phyloP scores from a whole-genome alignment of 2,888 invertebrate genomes.

The Netelia virgata region DNA sequence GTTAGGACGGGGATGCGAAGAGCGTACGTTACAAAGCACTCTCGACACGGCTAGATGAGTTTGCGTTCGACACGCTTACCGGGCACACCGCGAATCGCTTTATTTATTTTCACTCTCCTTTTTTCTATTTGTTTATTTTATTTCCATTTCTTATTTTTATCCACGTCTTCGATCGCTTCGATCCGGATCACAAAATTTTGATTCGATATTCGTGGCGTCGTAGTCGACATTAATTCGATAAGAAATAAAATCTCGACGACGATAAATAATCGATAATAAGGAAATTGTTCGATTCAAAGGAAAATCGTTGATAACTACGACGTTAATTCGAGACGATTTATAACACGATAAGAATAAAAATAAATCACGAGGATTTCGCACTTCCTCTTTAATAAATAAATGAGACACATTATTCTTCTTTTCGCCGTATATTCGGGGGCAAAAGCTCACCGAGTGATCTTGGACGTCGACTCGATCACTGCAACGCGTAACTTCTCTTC shows the following conservation, averaged over 20 bases:
- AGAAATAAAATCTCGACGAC: no score
- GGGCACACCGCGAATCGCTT: slow-evolving; percentile 47
- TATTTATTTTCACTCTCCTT: slow-evolving; percentile 19
- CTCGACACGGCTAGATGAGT: slow-evolving; percentile 55
- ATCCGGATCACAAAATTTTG: neutral
- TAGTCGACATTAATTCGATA: no score
- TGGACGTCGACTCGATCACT: slow-evolving; percentile 58
- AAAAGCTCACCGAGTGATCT: slow-evolving; percentile 56
- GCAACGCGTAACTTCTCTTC: slow-evolving; percentile 56
- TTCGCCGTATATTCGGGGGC: neutral
- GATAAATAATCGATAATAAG: no score
- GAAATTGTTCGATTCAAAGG: no score
- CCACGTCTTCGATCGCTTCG: neutral
- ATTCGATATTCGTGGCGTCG: no score
- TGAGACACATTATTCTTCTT: slow-evolving; percentile 56
- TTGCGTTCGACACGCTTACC: slow-evolving; percentile 60
- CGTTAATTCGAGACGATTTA: no score
- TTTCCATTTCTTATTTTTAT: neutral
- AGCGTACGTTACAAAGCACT: slow-evolving; percentile 49
- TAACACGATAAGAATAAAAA: no score
- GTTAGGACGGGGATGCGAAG: slow-evolving; percentile 20
- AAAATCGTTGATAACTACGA: no score
- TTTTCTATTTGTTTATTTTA: slow-evolving; percentile 2
- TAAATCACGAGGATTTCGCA: no score
- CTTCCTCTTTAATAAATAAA: slow-evolving; percentile 43